Evolutionary conservation across 1,140 invertebrate species (phyloP), one percentile per base, ranked within the genome.

Genomic region (Antheraea mylitta): DNA sequence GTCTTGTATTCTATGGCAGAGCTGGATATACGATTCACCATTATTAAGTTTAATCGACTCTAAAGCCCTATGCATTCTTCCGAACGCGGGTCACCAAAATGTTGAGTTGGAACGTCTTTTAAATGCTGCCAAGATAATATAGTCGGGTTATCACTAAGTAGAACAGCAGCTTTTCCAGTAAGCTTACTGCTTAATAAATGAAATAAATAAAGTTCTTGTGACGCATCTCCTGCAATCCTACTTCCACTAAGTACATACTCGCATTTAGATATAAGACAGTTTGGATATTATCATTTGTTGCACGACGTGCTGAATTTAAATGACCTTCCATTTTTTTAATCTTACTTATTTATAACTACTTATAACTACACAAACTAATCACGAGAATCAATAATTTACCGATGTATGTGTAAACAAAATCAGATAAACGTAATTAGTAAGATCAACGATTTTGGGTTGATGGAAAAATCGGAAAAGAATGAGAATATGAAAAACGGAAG

Each of bases 51-150:
- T 69, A 18, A 69, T 18, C 10, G 60, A 64, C n/a, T 69, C 67
- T 37, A 69, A 22, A 64, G 48, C 1, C 16, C 53, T 19, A 53
- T 42, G 10, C 68, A 69, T 58, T 64, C 68, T 65, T 69, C 68
- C 9, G 63, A 65, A 37, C 68, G 62, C 18, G 68, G 68, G 38
- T 69, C 68, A 10, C 63, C 68, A 18, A 69, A 69, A 65, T 69
- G 53, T 60, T 69, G 68, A 8, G 59, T 37, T 58, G 65, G 45
- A 19, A 64, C 0, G 36, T 63, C 62, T 69, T 64, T 64, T 58
- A 69, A 45, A 30, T 3, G 18, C 11, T 64, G 42, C 61, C 58
- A 69, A 63, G 42, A 58, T 36, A 3, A n/a, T 37, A 69, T 18
- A 18, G 64, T 58, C 58, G 48, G 19, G 42, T 62, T 58, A 58